These are phyloP conservation scores for Antheraea assamensis DNA, from an alignment of 2,888 invertebrate species.

Conservation along the genomic window DNA sequence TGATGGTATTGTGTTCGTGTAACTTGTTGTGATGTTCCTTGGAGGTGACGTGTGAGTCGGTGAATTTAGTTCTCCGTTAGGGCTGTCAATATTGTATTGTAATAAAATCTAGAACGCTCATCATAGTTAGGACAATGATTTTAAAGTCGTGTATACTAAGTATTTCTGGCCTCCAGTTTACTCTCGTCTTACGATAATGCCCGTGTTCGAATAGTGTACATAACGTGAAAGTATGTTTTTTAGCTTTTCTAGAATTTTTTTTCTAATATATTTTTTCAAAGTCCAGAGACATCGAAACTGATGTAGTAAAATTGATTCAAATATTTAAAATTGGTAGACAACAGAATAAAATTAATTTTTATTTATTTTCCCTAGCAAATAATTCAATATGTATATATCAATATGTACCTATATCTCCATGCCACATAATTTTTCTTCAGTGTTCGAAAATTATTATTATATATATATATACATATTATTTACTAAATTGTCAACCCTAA, in stretches of 20 bases:
- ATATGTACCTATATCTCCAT: too few species aligned
- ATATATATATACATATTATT: not conserved
- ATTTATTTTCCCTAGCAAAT: too few species aligned
- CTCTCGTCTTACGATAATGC: not conserved
- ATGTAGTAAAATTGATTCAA: not conserved
- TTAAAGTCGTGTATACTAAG: too few species aligned
- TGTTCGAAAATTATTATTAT: too few species aligned
- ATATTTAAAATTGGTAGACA: not conserved
- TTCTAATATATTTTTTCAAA: not conserved
- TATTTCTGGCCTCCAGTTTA: not conserved
- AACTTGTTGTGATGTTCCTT: slow-evolving; percentile 19
- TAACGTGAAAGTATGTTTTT: not conserved
- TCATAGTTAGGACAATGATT: too few species aligned
- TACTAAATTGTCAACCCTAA: not conserved
- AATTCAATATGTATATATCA: too few species aligned
- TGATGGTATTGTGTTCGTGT: slow-evolving; percentile 25
- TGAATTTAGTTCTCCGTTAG: slow-evolving; percentile 11
- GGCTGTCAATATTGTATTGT: not conserved
- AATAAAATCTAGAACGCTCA: not conserved
- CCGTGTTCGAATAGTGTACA: not conserved
- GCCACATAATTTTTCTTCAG: too few species aligned
- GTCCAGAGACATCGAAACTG: not conserved
- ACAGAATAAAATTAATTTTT: too few species aligned
- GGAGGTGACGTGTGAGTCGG: slow-evolving; percentile 19
- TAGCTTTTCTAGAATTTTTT: not conserved